Evolutionary conservation across 2,888 invertebrate genomes (phyloP), one percentile per base, ranked within the genome.

Genomic region (Odontomyia ornata): DNA sequence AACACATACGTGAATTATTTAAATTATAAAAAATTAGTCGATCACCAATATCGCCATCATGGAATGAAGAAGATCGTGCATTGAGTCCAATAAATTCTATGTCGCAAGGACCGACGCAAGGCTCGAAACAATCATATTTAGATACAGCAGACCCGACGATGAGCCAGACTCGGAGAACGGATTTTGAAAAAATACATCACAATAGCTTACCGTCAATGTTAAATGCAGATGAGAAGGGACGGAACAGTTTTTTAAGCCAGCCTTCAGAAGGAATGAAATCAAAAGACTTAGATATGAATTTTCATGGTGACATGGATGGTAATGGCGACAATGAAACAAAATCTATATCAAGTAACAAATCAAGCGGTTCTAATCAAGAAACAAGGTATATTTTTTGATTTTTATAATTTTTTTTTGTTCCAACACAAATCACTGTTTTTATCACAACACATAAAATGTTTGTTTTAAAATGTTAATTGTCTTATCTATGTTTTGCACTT

Each of bases 301-400:
- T 64, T 7, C 36, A 76, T 43, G 36, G 2, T 87, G 97, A 96
- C 86, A 90, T 95, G 82, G 96, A 97, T 84, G 96, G 95, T 79
- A 95, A 95, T 86, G 36, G 96, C 80, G 96, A 97, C 86, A 94
- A 96, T 79, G 96, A 97, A 88, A 96, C 97, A 3, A 93, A 95
- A 82, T 95, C 95, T 81, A 94, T 94, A 80, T 94, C 95, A 86
- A 94, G 93, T 86, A 91, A 92, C 76, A 92, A 93, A 83, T 91
- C 93, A 82, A 92, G 92, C 79, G 92, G 93, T 82, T 93, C 93
- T 27, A 91, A 92, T 82, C 93, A 93, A 82, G 94, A 94, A 83
- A 91, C 90, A 89, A 91, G 94, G 76, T 76, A 76, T 76, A 57
- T 57, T 57, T 47, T 30, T 73, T 57, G 13, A 23, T 47, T 46